A percentile compares a stretch with the other conserved stretches of the same genome.
Conservation (phyloP, 2,797 vertebrate genomes). For the Pantherophis vulpinus region DNA sequence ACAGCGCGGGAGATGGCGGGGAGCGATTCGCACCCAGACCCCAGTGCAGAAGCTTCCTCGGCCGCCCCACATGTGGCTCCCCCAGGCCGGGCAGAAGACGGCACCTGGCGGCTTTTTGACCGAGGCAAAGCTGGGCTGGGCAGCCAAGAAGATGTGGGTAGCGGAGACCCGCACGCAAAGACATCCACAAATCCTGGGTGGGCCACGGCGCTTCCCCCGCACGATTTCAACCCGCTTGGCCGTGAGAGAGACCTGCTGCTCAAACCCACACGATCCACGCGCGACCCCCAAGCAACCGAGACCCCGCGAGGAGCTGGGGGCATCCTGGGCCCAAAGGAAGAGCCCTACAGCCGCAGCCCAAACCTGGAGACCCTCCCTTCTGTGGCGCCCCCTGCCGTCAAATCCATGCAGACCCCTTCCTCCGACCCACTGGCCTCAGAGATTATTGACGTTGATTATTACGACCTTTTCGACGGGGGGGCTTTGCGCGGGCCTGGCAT, state of each 20-base stretch:
- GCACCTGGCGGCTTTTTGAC: constrained; percentile 58
- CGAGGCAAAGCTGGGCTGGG: neutral
- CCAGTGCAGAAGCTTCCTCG: constrained; percentile 53
- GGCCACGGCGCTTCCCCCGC: neutral
- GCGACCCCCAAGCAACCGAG: neutral
- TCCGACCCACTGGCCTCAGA: constrained; percentile 60
- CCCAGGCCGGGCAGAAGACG: constrained; percentile 47
- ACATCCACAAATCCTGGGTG: neutral
- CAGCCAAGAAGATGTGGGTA: constrained; percentile 78
- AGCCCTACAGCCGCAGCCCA: constrained; percentile 12
- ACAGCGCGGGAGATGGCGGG: neutral
- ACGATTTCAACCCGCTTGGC: constrained; percentile 47
- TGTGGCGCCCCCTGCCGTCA: constrained; percentile 45
- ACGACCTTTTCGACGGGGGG: constrained; percentile 74
- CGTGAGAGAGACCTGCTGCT: constrained; percentile 73
- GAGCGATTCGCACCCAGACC: constrained; percentile 19
- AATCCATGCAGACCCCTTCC: constrained; percentile 52
- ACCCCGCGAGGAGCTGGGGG: neutral
- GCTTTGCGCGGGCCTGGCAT: constrained; percentile 47
- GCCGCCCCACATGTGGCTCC: constrained; percentile 47
- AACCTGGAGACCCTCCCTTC: constrained; percentile 59
- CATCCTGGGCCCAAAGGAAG: too few species aligned
- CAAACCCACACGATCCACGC: constrained; percentile 39
- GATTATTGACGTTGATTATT: constrained; percentile 83
- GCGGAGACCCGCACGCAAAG: constrained; percentile 75